Evolutionary conservation across 2,888 invertebrate genomes (phyloP), one percentile per base, ranked within the genome.

Genomic region (Callimorpha dominula): DNA sequence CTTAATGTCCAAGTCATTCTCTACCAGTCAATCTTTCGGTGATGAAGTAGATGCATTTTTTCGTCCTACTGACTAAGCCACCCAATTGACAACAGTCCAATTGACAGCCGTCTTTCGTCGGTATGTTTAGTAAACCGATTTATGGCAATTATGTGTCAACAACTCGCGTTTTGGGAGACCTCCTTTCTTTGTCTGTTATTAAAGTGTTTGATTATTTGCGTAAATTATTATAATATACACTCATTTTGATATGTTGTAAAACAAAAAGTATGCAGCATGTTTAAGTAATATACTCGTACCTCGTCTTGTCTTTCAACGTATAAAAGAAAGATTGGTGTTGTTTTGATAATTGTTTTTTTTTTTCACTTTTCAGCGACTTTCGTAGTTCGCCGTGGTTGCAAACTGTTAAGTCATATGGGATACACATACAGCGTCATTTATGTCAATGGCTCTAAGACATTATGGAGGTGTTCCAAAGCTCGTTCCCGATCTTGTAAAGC

Each of bases 391-490:
- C 71, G 71, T 8, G 66, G 71, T 20, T 62, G 50, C 20, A 71
- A 40, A 67, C 20, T 71, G 20, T 60, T 71, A 67, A 42, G 43
- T 50, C 43, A 71, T 50, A 52, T 20, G 49, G 71, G 71, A 1
- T 67, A 50, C 15, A 71, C 71, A 7, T 71, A 67, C 12, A 71
- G 71, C 43, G 40, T 65, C 11, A 57, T 65, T 7, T 67, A 67
- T 20, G 50, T 43, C 5, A 71, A 12, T 43, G 50, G 62, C 4
- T 42, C 3, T 4, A 67, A 52, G 17, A 67, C 62, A 20, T 40
- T 65, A 8, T 70, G 70, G 68, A 72, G 68, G 20, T 72, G 72
- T 62, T 71, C 71, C 4, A 66, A 71, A n/a, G 62, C 71, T 3
- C 66, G 66, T 3, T 71, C 66, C 12, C 66, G 71, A 11, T 49